Percentiles rank a stretch among this genome's conserved stretches.
These are phyloP conservation scores for Pipistrellus pipistrellus DNA, from an alignment of 2,797 vertebrate species.

Conservation along the genomic window DNA sequence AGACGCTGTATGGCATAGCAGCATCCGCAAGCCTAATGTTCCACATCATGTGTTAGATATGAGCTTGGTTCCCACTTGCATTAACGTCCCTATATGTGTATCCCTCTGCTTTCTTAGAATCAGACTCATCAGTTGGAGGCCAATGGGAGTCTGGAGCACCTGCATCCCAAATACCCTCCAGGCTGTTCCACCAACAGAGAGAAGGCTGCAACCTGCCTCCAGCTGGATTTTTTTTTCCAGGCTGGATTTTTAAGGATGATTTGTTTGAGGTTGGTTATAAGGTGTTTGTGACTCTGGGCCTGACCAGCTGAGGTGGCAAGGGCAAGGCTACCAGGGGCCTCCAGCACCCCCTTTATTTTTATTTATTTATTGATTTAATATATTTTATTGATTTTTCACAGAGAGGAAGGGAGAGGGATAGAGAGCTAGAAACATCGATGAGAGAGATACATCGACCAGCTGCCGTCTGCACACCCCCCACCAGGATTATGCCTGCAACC, in stretches of 20 bases:
- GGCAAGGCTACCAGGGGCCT: not conserved
- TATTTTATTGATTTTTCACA: too few species aligned
- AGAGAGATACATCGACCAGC: too few species aligned
- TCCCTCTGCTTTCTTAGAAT: not conserved
- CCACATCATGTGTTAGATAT: not conserved
- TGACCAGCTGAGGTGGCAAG: not conserved
- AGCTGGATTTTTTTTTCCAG: rapidly evolving
- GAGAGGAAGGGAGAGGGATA: too few species aligned
- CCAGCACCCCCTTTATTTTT: not conserved
- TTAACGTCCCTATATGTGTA: not conserved
- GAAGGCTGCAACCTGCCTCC: not conserved
- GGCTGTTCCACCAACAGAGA: not conserved
- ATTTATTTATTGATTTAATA: too few species aligned
- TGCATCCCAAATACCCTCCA: not conserved
- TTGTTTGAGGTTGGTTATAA: not conserved
- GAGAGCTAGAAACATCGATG: too few species aligned
- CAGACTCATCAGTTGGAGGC: not conserved
- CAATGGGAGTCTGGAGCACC: not conserved
- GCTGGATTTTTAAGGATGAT: not conserved
- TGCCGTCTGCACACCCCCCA: too few species aligned
- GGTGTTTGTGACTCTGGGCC: too few species aligned
- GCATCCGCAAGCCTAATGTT: not conserved
- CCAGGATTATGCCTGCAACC: too few species aligned
- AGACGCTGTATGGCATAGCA: not conserved
- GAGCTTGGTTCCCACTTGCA: not conserved